Conservation (phyloP, 1,140 invertebrate genomes). For the Drosophila kohkoa region DNA sequence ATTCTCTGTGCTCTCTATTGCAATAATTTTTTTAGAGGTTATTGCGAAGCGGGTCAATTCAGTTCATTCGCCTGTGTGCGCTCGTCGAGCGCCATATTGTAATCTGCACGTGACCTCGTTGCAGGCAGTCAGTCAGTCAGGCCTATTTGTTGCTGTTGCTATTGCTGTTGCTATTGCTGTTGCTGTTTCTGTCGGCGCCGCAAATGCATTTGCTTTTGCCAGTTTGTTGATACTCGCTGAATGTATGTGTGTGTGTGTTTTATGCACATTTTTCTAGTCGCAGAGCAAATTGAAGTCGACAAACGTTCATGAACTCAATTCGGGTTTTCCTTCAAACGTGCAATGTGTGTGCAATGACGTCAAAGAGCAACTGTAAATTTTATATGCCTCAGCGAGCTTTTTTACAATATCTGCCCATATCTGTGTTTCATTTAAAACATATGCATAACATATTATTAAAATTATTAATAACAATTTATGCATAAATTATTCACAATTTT, state of each 20-base stretch:
- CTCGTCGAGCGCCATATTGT: constrained; percentile 69
- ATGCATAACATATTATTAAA: background rate
- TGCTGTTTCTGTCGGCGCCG: constrained; percentile 43
- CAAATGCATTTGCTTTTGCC: constrained; percentile 53
- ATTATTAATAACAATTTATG: background rate
- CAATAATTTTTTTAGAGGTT: constrained; percentile 71
- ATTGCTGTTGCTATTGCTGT: constrained; percentile 23
- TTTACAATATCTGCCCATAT: background rate
- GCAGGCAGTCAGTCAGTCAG: constrained; percentile 44
- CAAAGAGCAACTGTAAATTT: constrained; percentile 78
- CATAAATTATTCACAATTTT: background rate
- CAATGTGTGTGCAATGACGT: constrained; percentile 63
- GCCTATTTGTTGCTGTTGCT: constrained; percentile 37
- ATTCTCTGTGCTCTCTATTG: background rate
- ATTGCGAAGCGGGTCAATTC: constrained; percentile 80
- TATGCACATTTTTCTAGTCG: constrained; percentile 67
- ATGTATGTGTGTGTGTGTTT: constrained; percentile 37
- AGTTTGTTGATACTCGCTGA: constrained; percentile 23
- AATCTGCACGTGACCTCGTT: constrained; percentile 81
- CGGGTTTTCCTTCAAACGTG: constrained; percentile 70
- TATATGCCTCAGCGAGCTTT: constrained; percentile 21
- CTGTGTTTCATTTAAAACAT: background rate
- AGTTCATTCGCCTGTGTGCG: constrained; percentile 77
- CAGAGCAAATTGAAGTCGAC: constrained; percentile 82
- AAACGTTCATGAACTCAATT: constrained; percentile 84